Percentiles rank a stretch among this genome's conserved stretches.
Conservation (phyloP, 37 sponge, comb jelly and placozoan genomes). For the Aphrocallistes beatrix region DNA sequence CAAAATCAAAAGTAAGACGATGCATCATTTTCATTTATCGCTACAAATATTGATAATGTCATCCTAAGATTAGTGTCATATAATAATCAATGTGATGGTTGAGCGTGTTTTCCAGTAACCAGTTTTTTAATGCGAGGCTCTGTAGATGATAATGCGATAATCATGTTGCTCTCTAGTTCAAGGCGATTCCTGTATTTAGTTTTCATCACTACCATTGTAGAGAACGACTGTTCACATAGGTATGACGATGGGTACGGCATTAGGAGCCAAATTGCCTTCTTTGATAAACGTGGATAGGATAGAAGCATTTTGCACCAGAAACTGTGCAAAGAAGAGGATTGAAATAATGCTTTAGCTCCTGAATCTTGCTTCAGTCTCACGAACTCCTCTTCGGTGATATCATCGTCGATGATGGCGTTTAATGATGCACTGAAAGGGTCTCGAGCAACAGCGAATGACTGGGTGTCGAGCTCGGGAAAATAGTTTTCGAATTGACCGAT, state of each 20-base stretch:
- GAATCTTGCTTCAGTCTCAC: slow-evolving; percentile 14
- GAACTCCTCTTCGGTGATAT: slow-evolving; percentile 17
- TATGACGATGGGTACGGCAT: slow-evolving; percentile 1
- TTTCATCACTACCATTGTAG: slow-evolving; percentile 18
- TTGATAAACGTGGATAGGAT: neutral
- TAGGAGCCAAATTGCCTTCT: slow-evolving; percentile 17
- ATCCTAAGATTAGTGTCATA: slow-evolving; percentile 2
- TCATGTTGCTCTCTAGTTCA: slow-evolving; percentile 9
- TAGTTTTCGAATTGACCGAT: slow-evolving; percentile 6
- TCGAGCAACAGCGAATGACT: slow-evolving; percentile 6
- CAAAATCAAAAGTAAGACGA: too few species aligned
- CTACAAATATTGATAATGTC: too few species aligned
- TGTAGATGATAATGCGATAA: slow-evolving; percentile 6
- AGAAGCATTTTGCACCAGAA: neutral
- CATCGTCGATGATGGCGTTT: neutral
- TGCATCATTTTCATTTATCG: too few species aligned
- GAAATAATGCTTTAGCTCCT: neutral
- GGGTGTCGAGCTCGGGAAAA: neutral
- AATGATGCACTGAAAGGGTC: slow-evolving; percentile 17
- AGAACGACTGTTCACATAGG: slow-evolving; percentile 16
- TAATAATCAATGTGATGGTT: slow-evolving; percentile 15
- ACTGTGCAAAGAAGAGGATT: neutral
- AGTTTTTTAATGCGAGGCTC: slow-evolving; percentile 9
- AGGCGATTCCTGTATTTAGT: neutral
- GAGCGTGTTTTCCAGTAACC: slow-evolving; percentile 12